Percentiles rank a stretch among this genome's conserved stretches.
phyloP scores from a whole-genome alignment of 1,140 invertebrate species.

The Aphaenogaster floridana region DNA sequence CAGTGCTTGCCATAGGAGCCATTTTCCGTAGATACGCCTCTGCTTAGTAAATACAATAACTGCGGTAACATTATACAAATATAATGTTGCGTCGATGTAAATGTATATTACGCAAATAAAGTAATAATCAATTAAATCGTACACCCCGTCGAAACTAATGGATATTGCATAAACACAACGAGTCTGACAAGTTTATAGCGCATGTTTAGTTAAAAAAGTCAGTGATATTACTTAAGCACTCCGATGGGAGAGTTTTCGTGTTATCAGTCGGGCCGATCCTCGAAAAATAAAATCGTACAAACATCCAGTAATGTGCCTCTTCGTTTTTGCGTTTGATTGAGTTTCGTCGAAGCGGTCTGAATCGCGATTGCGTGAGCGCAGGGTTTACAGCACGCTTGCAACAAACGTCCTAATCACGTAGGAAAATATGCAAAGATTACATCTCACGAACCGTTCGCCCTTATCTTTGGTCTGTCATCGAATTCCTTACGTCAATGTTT shows the following conservation, averaged over 20 bases:
- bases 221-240: background rate
- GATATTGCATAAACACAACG: background rate
- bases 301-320: background rate
- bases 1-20: too few species aligned
- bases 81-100: slow-evolving; percentile 56
- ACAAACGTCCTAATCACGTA: slow-evolving; percentile 58
- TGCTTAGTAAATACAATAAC: background rate
- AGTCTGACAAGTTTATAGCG: background rate
- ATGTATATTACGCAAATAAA: slow-evolving; percentile 27
- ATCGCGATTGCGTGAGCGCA: slow-evolving; percentile 63
- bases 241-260: background rate
- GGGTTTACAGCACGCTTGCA: slow-evolving; percentile 45
- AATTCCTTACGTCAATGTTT: slow-evolving; percentile 48
- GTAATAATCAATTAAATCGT: background rate
- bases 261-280: background rate
- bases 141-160: background rate
- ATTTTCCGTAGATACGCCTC: too few species aligned
- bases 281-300: slow-evolving; percentile 1
- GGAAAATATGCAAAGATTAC: slow-evolving; percentile 74
- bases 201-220: background rate
- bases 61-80: slow-evolving; percentile 14
- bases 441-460: slow-evolving; percentile 63
- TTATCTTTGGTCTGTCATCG: slow-evolving; percentile 74
- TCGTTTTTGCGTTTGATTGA: background rate
- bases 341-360: background rate